Evolutionary conservation across 2,113 vertebrate genomes (phyloP).

Genomic region (Petaurus breviceps): DNA sequence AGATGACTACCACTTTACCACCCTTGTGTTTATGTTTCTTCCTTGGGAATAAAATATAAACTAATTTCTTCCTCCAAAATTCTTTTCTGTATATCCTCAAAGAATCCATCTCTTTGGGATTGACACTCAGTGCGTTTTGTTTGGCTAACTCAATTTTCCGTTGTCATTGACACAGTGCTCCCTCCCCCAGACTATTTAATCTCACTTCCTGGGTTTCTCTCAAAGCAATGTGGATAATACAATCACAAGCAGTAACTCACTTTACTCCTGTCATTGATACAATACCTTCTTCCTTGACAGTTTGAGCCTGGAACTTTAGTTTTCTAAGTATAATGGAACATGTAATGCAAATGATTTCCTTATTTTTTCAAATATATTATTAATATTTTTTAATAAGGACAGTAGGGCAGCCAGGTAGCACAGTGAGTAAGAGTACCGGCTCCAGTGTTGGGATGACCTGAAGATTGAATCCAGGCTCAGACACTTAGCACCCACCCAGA

Average conservation of each 20-base stretch:
- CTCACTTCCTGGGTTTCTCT: neutral
- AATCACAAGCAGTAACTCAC: neutral
- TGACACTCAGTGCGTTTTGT: neutral
- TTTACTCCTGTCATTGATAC: neutral
- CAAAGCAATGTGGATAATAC: conserved; percentile 9
- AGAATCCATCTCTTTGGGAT: neutral
- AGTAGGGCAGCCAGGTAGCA: too few species aligned
- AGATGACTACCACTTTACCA: neutral
- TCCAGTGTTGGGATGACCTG: too few species aligned
- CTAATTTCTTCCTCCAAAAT: neutral
- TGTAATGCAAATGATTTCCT: neutral
- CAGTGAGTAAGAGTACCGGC: too few species aligned
- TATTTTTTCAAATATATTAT: neutral
- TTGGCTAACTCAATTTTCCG: conserved; percentile 35
- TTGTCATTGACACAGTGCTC: conserved; percentile 23
- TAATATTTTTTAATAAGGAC: neutral
- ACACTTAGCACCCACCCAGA: too few species aligned
- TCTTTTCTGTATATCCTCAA: neutral
- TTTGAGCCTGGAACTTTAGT: neutral
- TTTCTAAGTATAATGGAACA: conserved; percentile 19
- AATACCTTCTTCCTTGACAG: neutral
- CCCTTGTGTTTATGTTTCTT: neutral
- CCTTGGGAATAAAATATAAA: neutral
- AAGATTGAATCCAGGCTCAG: too few species aligned
- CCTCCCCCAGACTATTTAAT: neutral